A percentile compares a stretch with the other conserved stretches of the same genome.
These are phyloP conservation scores for Falco berigora DNA, from an alignment of 2,797 vertebrate genomes.

Conservation along the genomic window DNA sequence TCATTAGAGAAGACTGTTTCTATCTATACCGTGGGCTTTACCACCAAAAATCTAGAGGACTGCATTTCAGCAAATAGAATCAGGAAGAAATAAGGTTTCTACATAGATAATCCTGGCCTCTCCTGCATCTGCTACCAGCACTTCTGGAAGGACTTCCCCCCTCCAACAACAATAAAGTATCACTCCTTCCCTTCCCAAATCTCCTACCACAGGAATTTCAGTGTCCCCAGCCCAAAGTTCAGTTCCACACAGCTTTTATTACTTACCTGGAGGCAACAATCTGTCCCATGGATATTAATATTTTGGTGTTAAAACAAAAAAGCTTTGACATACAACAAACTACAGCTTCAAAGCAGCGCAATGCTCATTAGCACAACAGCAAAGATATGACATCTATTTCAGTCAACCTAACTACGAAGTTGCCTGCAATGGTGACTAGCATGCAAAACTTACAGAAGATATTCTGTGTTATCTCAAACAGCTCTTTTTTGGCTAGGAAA, in stretches of 20 bases:
- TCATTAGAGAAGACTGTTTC: not conserved
- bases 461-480: not conserved
- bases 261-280: not conserved
- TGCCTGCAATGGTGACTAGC: not conserved
- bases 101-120: not conserved
- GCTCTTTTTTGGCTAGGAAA: slow-evolving; percentile 8
- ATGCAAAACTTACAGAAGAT: not conserved
- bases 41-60: not conserved
- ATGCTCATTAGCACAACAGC: not conserved
- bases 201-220: not conserved
- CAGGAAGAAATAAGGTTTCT: not conserved
- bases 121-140: not conserved
- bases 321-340: not conserved
- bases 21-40: not conserved
- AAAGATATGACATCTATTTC: not conserved
- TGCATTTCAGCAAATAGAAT: not conserved
- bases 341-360: not conserved
- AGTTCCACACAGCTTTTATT: not conserved
- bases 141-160: not conserved
- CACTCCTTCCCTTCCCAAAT: not conserved
- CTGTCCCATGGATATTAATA: not conserved
- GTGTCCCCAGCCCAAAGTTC: not conserved
- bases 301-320: not conserved
- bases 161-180: too few species aligned
- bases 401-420: not conserved